A percentile compares a stretch with the other conserved stretches of the same genome.
phyloP scores from a whole-genome alignment of 2,797 vertebrate species.

The Triplophysa bombifrons region DNA sequence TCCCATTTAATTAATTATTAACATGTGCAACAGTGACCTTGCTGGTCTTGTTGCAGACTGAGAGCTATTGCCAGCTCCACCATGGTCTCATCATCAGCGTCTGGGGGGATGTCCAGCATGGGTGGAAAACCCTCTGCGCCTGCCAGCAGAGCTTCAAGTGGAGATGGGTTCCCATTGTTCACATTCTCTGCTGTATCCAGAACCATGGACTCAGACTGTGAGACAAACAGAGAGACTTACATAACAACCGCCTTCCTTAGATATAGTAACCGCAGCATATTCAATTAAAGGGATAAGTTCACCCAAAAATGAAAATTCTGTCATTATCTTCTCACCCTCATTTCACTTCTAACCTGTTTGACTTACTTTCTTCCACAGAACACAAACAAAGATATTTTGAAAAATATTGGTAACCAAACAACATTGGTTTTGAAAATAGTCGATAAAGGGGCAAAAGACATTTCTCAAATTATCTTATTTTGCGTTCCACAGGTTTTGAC shows the following conservation, averaged over 20 bases:
- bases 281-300: no score
- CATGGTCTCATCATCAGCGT: slow-evolving; percentile 99
- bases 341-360: no score
- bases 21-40: slow-evolving; percentile 78
- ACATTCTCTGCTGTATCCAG: slow-evolving; percentile 94
- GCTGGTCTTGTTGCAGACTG: slow-evolving; percentile 97
- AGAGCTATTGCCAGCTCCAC: slow-evolving; percentile 97
- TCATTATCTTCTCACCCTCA: no score
- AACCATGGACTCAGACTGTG: slow-evolving; percentile 97
- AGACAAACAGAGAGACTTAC: slow-evolving; percentile 54
- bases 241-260: slow-evolving; percentile 50
- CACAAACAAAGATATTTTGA: no score
- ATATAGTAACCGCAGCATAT: neutral
- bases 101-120: slow-evolving; percentile 98
- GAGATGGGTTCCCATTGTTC: slow-evolving; percentile 97
- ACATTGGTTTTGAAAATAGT: no score
- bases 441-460: no score
- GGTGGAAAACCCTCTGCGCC: slow-evolving; percentile 98
- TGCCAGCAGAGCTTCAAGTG: slow-evolving; percentile 95
- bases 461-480: no score
- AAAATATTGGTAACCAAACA: no score
- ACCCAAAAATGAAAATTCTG: no score
- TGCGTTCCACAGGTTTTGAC: no score
- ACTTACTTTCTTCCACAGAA: no score
- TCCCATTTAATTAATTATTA: neutral